Evolutionary conservation across 2,888 invertebrate genomes (phyloP), one percentile per base, ranked within the genome.

Genomic region (Cerastis rubricosa): DNA sequence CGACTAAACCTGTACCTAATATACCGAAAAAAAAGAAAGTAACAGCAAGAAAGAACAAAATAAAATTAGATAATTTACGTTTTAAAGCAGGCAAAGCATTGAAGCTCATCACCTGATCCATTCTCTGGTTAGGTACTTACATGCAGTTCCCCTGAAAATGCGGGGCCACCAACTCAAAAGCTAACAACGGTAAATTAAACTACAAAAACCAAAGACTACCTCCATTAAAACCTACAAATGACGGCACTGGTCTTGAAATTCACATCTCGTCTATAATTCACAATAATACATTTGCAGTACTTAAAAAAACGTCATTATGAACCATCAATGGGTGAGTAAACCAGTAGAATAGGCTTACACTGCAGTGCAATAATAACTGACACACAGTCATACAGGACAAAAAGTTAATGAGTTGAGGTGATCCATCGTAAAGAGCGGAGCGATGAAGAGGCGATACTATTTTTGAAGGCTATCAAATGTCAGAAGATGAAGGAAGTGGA

Each of bases 371-470:
- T 84, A 84, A 85, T 87, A 86, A 85, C 85, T 85, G 85, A 78
- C 81, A 85, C 80, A 84, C 64, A 86, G 81, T 84, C 71, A 81
- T 79, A 71, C 68, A 67, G 54, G 64, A 69, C 85, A 88, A 88
- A 87, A 88, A 86, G 70, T 83, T 84, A 86, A 88, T 88, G 89
- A 88, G 84, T 83, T 87, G 66, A 54, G 80, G 66, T 74, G 67
- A 66, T 74, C 47, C 84, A 64, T 76, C 72, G 73, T 40, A 29
- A 14, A 40, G n/a, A 7, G 82, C 67, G 54, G 3, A 14, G 67
- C 81, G 45, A 74, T 63, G 19, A 61, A 51, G 64, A 73, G 1
- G 57, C 57, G 66, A 85, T 40, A 61, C 45, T 71, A 71, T 71
- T 25, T 49, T 63, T 25, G 1, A 49, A 67, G 17, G 29, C 22